phyloP scores from a whole-genome alignment of 2,888 invertebrate genomes.

The Nymphalis c-album region DNA sequence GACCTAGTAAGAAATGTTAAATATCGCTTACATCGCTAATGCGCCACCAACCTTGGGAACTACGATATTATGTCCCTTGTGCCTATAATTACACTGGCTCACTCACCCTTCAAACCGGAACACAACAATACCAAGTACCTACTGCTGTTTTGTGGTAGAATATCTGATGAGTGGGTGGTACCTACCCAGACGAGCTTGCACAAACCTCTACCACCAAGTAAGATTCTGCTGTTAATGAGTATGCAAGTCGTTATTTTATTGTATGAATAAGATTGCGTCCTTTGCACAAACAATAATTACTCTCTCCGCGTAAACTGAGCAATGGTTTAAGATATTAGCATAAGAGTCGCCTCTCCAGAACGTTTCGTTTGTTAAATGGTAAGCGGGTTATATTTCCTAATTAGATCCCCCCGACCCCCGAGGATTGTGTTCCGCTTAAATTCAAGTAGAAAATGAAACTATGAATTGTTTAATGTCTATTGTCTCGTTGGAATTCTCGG shows the following conservation, averaged over 20 bases:
- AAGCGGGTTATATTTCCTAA: constrained; percentile 17
- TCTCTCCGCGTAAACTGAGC: background rate
- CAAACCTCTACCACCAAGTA: too few relatives aligned
- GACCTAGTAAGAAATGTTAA: too few relatives aligned
- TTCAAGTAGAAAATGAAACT: background rate
- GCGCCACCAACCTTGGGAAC: too few relatives aligned
- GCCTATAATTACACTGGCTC: too few relatives aligned
- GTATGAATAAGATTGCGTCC: background rate
- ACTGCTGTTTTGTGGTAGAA: too few relatives aligned
- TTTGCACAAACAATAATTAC: constrained; percentile 4
- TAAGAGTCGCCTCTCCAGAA: constrained; percentile 1
- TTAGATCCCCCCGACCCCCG: constrained; percentile 4
- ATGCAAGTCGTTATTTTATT: background rate
- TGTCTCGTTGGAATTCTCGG: background rate
- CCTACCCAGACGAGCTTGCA: too few relatives aligned
- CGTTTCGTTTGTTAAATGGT: constrained; percentile 10
- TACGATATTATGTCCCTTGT: too few relatives aligned
- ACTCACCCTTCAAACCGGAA: too few relatives aligned
- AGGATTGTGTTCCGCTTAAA: constrained; percentile 9
- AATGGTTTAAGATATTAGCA: constrained; percentile 12
- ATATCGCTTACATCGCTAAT: too few relatives aligned
- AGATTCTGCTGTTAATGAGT: background rate
- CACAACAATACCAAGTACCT: too few relatives aligned
- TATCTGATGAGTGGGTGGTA: too few relatives aligned
- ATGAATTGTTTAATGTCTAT: constrained; percentile 2